Conservation (phyloP, 2,888 invertebrate species). For the Pseudococcus viburni region DNA sequence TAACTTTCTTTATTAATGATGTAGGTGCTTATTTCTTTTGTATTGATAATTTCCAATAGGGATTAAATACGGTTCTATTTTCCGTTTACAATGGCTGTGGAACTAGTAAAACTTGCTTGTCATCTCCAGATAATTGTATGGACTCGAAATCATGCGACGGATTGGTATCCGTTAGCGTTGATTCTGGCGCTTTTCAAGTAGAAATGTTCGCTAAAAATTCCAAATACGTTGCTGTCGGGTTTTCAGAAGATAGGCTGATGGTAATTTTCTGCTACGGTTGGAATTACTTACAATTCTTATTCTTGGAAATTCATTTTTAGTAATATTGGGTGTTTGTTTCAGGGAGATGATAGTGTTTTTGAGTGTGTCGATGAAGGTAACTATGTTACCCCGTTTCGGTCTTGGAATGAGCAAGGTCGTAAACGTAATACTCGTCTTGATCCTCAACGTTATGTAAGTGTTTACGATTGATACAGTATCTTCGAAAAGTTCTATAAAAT, state of each 20-base stretch:
- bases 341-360: conserved; percentile 86
- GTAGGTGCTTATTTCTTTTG: neutral
- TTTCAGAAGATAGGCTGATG: conserved; percentile 86
- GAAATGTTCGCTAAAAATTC: conserved; percentile 76
- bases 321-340: conserved; percentile 58
- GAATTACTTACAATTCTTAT: neutral
- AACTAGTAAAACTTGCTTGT: conserved; percentile 83
- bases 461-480: neutral
- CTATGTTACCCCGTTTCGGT: conserved; percentile 75
- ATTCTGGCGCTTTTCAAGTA: conserved; percentile 71
- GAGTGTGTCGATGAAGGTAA: conserved; percentile 82
- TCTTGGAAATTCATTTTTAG: neutral
- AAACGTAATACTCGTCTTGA: conserved; percentile 71
- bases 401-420: conserved; percentile 77
- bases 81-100: conserved; percentile 82
- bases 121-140: conserved; percentile 81
- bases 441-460: conserved; percentile 33
- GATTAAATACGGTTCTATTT: conserved; percentile 60
- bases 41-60: conserved; percentile 58
- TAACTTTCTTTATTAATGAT: neutral
- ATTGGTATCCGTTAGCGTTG: conserved; percentile 75
- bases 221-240: conserved; percentile 84
- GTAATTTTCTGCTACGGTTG: conserved; percentile 70
- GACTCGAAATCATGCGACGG: conserved; percentile 79
- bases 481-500: no score